phyloP scores from a whole-genome alignment of 1,140 invertebrate genomes.

The Drosophila azteca region DNA sequence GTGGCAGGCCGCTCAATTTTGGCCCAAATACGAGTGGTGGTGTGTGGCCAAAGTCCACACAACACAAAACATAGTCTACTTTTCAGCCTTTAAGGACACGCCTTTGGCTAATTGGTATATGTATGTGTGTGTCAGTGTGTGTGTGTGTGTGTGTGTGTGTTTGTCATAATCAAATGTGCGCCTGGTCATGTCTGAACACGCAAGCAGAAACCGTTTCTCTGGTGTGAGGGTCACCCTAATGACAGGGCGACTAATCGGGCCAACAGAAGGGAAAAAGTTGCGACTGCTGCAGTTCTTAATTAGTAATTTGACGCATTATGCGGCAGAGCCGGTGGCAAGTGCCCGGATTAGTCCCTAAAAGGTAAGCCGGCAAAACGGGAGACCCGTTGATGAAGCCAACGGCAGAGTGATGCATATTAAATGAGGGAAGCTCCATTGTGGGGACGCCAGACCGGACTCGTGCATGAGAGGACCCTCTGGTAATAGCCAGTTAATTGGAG shows the following conservation, averaged over 20 bases:
- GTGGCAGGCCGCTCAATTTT: slow-evolving; percentile 4
- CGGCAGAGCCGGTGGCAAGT: slow-evolving; percentile 44
- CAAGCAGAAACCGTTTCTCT: slow-evolving; percentile 49
- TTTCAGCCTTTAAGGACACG: slow-evolving; percentile 63
- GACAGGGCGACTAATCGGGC: slow-evolving; percentile 61
- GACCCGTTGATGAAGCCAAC: slow-evolving; percentile 7
- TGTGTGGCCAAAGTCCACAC: not conserved
- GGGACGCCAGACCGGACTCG: too few species aligned
- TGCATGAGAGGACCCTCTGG: not conserved
- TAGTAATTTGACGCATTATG: slow-evolving; percentile 73
- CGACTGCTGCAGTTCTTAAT: slow-evolving; percentile 70
- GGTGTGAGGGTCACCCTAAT: slow-evolving; percentile 42
- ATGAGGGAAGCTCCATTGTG: slow-evolving; percentile 9
- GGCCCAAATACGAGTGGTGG: slow-evolving; percentile 25
- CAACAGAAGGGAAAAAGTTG: slow-evolving; percentile 38
- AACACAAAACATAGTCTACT: slow-evolving; percentile 50
- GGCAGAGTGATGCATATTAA: slow-evolving; percentile 36
- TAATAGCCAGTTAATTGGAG: slow-evolving; percentile 30
- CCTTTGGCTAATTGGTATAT: slow-evolving; percentile 61
- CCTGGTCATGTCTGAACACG: slow-evolving; percentile 66
- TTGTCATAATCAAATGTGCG: slow-evolving; percentile 75
- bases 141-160: slow-evolving; percentile 32
- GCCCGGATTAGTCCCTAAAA: slow-evolving; percentile 49
- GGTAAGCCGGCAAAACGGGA: slow-evolving; percentile 36
- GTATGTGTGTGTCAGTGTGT: slow-evolving; percentile 3